These are phyloP conservation scores for Coranthus polyacanthus DNA, from an alignment of 2,797 vertebrate genomes.

Conservation along the genomic window DNA sequence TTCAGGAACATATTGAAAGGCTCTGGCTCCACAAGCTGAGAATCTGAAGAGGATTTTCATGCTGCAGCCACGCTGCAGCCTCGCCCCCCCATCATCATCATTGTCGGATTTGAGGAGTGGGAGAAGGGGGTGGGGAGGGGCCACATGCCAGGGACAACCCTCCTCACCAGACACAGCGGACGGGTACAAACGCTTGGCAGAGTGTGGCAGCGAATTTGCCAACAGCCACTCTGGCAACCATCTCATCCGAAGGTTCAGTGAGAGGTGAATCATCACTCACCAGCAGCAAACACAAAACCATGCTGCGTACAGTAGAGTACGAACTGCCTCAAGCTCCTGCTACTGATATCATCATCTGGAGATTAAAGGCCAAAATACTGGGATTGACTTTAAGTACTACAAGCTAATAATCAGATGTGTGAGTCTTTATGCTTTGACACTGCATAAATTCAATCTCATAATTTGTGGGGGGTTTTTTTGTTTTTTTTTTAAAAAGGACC, in stretches of 20 bases:
- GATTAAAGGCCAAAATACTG: conserved; percentile 19
- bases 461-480: too few species aligned
- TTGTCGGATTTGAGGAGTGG: conserved; percentile 56
- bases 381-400: conserved; percentile 3
- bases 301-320: conserved; percentile 14
- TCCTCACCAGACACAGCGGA: conserved; percentile 65
- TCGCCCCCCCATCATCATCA: conserved; percentile 45
- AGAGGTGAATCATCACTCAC: conserved; percentile 80
- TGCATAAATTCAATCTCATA: too few species aligned
- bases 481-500: too few species aligned
- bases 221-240: conserved; percentile 75
- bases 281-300: conserved; percentile 42
- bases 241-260: conserved; percentile 75
- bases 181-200: conserved; percentile 80
- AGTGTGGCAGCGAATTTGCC: conserved; percentile 57
- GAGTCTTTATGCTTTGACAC: background rate
- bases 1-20: conserved; percentile 52
- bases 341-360: conserved; percentile 30
- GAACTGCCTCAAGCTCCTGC: conserved; percentile 1
- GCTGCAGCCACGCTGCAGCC: conserved; percentile 3
- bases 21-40: too few species aligned
- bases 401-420: conserved; percentile 1
- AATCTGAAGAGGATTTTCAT: conserved; percentile 54
- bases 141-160: conserved; percentile 66
- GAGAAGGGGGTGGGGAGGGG: conserved; percentile 26